Evolutionary conservation across 2,888 invertebrate species (phyloP), one percentile per base, ranked within the genome.

Genomic region (Dolichopus griseipennis): DNA sequence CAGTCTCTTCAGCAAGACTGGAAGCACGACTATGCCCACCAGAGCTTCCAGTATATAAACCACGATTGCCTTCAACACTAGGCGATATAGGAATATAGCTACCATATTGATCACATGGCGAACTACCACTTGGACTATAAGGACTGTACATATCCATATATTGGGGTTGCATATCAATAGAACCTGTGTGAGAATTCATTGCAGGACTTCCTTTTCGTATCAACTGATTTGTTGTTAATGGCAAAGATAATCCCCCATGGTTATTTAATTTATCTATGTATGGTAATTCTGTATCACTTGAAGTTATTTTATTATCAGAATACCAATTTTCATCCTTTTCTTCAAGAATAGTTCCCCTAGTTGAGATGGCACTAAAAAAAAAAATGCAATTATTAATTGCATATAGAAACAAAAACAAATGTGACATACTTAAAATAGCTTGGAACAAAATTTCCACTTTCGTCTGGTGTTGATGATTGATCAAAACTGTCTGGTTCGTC

Each of bases 21-120:
- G 88, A 88, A 20, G 85, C 85, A 20, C 88, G 84, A 69, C 88
- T 88, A 78, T 88, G 88, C 64, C 82, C 84, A 67, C 83, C 78
- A 4, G 85, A 84, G 43, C 79, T 79, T 8, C 75, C 77, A 27
- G 80, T 80, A 67, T 75, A 73, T 21, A 71, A 69, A 65, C 73
- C 72, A 67, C 73, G 71, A 8, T 71, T 68, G 75, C 79, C 79
- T 67, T 76, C 76, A 27, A 73, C 72, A 75, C 80, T 79, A 66
- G 83, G 83, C 75, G 84, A 84, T 84, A 85, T 85, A 61, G 84
- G 83, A 79, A 86, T 83, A 72, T 86, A 86, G 43, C 75, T 75
- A n/a, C 70, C 70, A n/a, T 76, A 75, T 5, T 77, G 78, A 71
- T 74, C 75, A 43, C 81, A 80, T 0, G 84, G 84, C 71, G 84